Conservation (phyloP, 2,797 vertebrate genomes). For the Potorous gilbertii region DNA sequence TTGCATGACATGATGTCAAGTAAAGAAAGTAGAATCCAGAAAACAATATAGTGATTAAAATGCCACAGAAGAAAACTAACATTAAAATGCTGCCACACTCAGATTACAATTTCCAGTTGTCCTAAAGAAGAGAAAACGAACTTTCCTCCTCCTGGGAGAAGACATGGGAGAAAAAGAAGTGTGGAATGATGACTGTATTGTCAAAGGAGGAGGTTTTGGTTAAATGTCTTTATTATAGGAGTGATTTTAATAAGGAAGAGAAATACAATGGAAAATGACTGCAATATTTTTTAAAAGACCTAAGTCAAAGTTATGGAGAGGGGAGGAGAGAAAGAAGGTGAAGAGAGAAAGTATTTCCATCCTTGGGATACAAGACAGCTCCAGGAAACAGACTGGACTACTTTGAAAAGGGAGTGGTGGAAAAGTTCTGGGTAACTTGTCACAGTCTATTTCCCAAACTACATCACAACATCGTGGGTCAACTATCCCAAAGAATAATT, state of each 20-base stretch:
- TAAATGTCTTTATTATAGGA: neutral
- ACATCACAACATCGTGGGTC: neutral
- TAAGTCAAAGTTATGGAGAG: neutral
- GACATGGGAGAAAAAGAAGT: neutral
- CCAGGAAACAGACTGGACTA: neutral
- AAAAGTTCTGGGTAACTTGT: neutral
- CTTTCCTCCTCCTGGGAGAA: neutral
- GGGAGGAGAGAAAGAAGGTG: neutral
- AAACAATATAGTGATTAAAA: neutral
- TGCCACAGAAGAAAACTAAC: neutral
- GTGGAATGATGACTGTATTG: neutral
- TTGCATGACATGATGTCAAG: neutral
- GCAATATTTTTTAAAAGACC: neutral
- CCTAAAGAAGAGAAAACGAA: neutral
- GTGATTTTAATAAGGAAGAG: neutral
- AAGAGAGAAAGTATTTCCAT: neutral
- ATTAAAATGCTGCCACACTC: neutral
- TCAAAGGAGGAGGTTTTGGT: neutral
- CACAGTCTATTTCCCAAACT: neutral
- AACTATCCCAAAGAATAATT: too few relatives aligned
- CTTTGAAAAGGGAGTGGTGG: neutral
- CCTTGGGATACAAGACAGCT: neutral
- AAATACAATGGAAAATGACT: neutral
- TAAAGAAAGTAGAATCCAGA: neutral
- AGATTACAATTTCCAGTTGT: neutral